phyloP scores from a whole-genome alignment of 2,888 invertebrate species.

The Mythimna pallens region DNA sequence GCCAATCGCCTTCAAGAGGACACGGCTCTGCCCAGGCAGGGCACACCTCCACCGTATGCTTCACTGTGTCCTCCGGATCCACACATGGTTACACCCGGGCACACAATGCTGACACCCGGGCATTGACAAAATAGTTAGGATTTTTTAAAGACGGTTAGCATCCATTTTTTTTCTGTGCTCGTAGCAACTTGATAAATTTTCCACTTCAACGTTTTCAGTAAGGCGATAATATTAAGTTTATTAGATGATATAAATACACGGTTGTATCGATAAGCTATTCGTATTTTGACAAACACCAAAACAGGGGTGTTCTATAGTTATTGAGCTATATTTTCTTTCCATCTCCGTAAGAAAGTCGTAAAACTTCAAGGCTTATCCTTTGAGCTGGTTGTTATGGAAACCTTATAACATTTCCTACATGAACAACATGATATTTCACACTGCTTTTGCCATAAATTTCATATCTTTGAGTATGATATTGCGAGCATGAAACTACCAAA shows the following conservation, averaged over 20 bases:
- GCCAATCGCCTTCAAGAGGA: too few relatives aligned
- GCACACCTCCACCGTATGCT: too few relatives aligned
- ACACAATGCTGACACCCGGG: too few relatives aligned
- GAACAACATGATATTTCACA: conserved; percentile 16
- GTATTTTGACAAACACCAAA: conserved; percentile 48
- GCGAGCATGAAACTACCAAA: not conserved
- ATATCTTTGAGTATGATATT: not conserved
- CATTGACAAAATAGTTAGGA: too few relatives aligned
- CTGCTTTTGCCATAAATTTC: conserved; percentile 11
- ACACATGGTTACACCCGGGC: too few relatives aligned
- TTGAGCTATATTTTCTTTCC: conserved; percentile 47
- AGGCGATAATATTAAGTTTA: conserved; percentile 26
- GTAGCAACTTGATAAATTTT: not conserved
- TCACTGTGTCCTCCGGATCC: too few relatives aligned
- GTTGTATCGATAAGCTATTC: conserved; percentile 37
- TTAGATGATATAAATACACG: conserved; percentile 17
- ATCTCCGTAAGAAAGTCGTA: conserved; percentile 45
- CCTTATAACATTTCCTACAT: conserved; percentile 29
- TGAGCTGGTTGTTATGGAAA: conserved; percentile 19
- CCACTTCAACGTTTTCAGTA: not conserved
- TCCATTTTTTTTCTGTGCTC: not conserved
- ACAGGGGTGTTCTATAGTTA: conserved; percentile 39
- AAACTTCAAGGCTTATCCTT: conserved; percentile 45
- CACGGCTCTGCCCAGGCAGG: too few relatives aligned
- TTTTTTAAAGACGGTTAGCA: not conserved